Evolutionary conservation across 2,797 vertebrate species (phyloP).

Genomic region (Malurus splendens): DNA sequence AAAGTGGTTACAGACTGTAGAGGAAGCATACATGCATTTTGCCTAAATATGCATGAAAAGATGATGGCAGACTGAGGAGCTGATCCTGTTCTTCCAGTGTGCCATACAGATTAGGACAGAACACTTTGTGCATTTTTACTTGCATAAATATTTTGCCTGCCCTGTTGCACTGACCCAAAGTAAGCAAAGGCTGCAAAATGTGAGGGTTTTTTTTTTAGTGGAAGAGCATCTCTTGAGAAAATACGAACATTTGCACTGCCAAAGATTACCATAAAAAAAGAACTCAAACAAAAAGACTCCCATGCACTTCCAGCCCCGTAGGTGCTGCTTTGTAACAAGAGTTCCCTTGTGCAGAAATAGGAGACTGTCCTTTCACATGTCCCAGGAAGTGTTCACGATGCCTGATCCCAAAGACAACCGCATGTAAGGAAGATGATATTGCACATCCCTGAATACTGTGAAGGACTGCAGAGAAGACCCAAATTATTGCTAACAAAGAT

Average conservation of each 20-base stretch:
- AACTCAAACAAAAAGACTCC: background rate
- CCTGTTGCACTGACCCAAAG: background rate
- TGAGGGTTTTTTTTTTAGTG: background rate
- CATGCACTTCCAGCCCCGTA: background rate
- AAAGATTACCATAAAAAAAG: background rate
- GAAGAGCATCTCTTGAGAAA: background rate
- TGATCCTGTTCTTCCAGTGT: background rate
- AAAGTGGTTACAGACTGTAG: background rate
- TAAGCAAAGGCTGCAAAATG: background rate
- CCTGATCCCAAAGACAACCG: background rate
- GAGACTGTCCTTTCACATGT: background rate
- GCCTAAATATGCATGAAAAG: background rate
- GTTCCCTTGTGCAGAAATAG: background rate
- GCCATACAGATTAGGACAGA: background rate
- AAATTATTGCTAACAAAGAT: background rate
- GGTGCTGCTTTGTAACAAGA: background rate
- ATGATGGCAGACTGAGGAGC: background rate
- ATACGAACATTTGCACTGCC: background rate
- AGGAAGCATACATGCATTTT: background rate
- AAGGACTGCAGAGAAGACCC: background rate
- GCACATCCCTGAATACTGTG: background rate
- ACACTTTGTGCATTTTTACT: background rate
- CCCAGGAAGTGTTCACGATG: rapidly evolving
- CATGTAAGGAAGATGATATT: background rate
- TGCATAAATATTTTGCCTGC: background rate